Conservation (phyloP, 2,888 invertebrate genomes). For the Synanthedon andrenaeformis region DNA sequence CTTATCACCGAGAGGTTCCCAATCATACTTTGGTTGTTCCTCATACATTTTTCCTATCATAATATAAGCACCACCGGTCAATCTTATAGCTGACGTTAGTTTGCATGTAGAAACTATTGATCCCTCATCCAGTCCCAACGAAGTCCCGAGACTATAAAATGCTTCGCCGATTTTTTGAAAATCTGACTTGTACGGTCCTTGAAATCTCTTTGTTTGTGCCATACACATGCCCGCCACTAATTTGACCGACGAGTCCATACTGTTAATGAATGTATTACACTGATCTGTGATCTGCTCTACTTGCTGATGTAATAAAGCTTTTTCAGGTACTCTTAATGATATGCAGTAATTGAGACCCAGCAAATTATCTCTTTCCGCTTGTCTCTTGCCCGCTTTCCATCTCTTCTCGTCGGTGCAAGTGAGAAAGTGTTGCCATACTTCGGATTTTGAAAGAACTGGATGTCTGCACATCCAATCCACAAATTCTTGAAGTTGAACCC, state of each 20-base stretch:
- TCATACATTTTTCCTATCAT: slow-evolving; percentile 91
- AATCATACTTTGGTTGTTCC: slow-evolving; percentile 89
- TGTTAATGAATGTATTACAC: slow-evolving; percentile 83
- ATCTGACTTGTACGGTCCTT: slow-evolving; percentile 88
- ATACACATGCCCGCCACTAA: slow-evolving; percentile 82
- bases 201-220: slow-evolving; percentile 89
- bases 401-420: slow-evolving; percentile 97
- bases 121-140: slow-evolving; percentile 83
- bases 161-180: slow-evolving; percentile 91
- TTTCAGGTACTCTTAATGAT: slow-evolving; percentile 87
- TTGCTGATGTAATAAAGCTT: slow-evolving; percentile 77
- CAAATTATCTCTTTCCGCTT: slow-evolving; percentile 93
- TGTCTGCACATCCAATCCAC: slow-evolving; percentile 97
- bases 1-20: slow-evolving; percentile 91
- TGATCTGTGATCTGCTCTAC: slow-evolving; percentile 87
- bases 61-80: slow-evolving; percentile 90
- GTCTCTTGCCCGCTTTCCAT: slow-evolving; percentile 97
- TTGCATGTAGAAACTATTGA: slow-evolving; percentile 73
- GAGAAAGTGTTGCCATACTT: slow-evolving; percentile 97
- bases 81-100: slow-evolving; percentile 83
- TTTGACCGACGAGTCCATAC: slow-evolving; percentile 90
- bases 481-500: slow-evolving; percentile 95
- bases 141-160: slow-evolving; percentile 85
- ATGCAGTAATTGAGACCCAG: slow-evolving; percentile 92
- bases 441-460: slow-evolving; percentile 90